phyloP scores from a whole-genome alignment of 2,113 vertebrate species.

The Riparia riparia region DNA sequence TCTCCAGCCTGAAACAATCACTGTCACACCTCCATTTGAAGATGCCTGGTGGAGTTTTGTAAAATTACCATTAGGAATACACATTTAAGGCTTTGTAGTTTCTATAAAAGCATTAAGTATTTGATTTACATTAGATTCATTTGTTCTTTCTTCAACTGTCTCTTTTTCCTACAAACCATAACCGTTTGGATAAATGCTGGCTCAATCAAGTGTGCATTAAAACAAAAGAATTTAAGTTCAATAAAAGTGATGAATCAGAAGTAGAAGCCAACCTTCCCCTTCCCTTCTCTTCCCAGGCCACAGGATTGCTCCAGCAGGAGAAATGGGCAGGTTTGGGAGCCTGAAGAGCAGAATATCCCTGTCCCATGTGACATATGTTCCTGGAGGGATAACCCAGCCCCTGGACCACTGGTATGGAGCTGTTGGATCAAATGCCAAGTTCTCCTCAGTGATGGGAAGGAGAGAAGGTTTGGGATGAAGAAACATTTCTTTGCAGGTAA shows the following conservation, averaged over 20 bases:
- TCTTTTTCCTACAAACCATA: slow-evolving; percentile 71
- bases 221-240: slow-evolving; percentile 82
- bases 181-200: slow-evolving; percentile 78
- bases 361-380: background rate
- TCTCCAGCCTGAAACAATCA: slow-evolving; percentile 81
- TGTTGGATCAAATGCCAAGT: background rate
- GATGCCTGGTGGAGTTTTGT: slow-evolving; percentile 79
- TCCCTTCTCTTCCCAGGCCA: background rate
- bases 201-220: slow-evolving; percentile 82
- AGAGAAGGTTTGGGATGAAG: background rate
- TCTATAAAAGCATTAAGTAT: slow-evolving; percentile 81
- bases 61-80: slow-evolving; percentile 83
- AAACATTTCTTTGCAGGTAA: background rate
- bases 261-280: slow-evolving; percentile 61
- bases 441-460: background rate
- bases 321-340: background rate
- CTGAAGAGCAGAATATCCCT: background rate
- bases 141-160: slow-evolving; percentile 84
- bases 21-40: slow-evolving; percentile 83
- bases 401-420: background rate
- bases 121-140: slow-evolving; percentile 84
- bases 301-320: background rate
- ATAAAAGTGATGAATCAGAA: slow-evolving; percentile 82
- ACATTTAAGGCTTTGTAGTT: slow-evolving; percentile 80
- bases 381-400: background rate